Percentiles rank a stretch among this genome's conserved stretches.
phyloP scores from a whole-genome alignment of 2,888 invertebrate genomes.

The Patella ulyssiponensis region DNA sequence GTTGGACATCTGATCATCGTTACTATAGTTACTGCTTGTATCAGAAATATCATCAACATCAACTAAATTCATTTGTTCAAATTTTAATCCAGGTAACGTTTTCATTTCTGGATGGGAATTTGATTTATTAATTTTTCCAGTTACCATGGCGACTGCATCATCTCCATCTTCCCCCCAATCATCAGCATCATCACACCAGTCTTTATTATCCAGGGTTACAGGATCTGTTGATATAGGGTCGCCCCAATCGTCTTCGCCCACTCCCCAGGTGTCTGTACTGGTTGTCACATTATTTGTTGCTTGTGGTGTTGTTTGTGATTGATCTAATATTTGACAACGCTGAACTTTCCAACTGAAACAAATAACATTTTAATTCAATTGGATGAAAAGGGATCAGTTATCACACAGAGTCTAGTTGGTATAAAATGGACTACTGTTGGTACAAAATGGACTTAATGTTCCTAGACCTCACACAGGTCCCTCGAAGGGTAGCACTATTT shows the following conservation, averaged over 20 bases:
- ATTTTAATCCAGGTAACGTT: not conserved
- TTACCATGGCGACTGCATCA: constrained; percentile 17
- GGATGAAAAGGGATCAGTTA: too few relatives aligned
- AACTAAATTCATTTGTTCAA: constrained; percentile 3
- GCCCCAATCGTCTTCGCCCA: constrained; percentile 30
- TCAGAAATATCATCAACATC: not conserved
- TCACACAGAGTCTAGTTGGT: too few relatives aligned
- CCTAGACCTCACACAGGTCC: too few relatives aligned
- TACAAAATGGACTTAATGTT: too few relatives aligned
- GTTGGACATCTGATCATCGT: not conserved
- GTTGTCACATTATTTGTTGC: not conserved
- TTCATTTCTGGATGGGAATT: not conserved
- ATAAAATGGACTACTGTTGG: too few relatives aligned
- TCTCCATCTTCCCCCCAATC: constrained; percentile 78
- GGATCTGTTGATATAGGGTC: constrained; percentile 46
- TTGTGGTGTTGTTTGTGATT: constrained; percentile 52
- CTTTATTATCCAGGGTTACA: constrained; percentile 70
- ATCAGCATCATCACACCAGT: constrained; percentile 85
- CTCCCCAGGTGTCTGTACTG: constrained; percentile 43
- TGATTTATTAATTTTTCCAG: not conserved
- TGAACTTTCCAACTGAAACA: constrained; percentile 82
- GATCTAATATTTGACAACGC: constrained; percentile 81
- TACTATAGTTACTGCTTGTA: not conserved
- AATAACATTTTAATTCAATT: too few relatives aligned
- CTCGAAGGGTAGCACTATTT: too few relatives aligned